Conservation (phyloP, 2,113 vertebrate species). For the Apteryx owenii region DNA sequence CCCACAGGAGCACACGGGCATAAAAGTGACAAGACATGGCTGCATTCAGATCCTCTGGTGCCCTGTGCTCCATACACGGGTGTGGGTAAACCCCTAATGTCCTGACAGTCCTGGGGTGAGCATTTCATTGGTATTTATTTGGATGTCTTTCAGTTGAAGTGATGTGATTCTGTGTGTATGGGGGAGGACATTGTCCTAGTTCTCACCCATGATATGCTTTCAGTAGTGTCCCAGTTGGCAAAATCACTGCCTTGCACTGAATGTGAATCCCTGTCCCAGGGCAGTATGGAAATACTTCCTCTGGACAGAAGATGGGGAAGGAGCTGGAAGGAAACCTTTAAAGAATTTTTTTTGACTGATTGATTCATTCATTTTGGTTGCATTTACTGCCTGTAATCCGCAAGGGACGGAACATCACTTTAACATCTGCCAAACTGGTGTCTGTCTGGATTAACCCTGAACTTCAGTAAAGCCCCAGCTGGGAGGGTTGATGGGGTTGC, state of each 20-base stretch:
- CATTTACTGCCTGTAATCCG: not conserved
- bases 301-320: not conserved
- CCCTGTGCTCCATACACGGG: not conserved
- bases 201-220: not conserved
- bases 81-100: not conserved
- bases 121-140: not conserved
- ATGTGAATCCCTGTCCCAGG: not conserved
- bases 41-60: not conserved
- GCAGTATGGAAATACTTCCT: not conserved
- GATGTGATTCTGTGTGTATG: rapidly evolving
- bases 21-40: rapidly evolving
- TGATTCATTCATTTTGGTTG: not conserved
- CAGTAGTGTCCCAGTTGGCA: not conserved
- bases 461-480: not conserved
- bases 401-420: not conserved
- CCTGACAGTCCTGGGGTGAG: not conserved
- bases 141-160: not conserved
- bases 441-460: not conserved
- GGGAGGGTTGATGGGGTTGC: not conserved
- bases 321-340: not conserved
- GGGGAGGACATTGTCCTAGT: not conserved
- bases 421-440: not conserved
- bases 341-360: not conserved
- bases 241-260: not conserved
- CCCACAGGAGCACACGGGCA: not conserved